phyloP scores from a whole-genome alignment of 2,113 vertebrate genomes.

The Acinonyx jubatus region DNA sequence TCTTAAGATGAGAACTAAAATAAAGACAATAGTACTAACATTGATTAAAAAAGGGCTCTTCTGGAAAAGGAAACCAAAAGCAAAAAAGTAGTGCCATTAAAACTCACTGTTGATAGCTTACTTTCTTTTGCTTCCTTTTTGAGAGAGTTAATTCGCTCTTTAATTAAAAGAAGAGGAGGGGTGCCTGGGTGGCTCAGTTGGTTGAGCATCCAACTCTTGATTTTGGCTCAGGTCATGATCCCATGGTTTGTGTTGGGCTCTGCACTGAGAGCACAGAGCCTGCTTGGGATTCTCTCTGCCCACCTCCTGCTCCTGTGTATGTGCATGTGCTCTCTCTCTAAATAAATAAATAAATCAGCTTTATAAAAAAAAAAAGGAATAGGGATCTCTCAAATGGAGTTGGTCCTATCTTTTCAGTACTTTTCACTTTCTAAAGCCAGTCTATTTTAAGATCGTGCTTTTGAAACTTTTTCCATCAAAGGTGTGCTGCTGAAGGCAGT shows the following conservation, averaged over 20 bases:
- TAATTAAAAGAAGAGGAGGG: background rate
- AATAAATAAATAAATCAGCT: too few species aligned
- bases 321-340: too few species aligned
- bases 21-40: background rate
- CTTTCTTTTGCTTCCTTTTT: background rate
- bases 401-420: background rate
- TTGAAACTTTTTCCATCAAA: conserved; percentile 11
- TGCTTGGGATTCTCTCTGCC: too few species aligned
- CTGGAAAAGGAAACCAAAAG: conserved; percentile 3
- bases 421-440: background rate
- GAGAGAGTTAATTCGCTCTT: background rate
- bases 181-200: too few species aligned
- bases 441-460: background rate
- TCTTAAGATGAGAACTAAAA: conserved; percentile 44
- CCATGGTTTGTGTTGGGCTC: too few species aligned
- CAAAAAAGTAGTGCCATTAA: background rate
- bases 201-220: too few species aligned
- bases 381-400: background rate
- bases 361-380: background rate
- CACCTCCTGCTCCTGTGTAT: too few species aligned
- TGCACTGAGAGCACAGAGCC: too few species aligned
- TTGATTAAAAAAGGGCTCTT: background rate
- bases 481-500: background rate
- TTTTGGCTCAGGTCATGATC: too few species aligned
- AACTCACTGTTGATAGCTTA: background rate